Evolutionary conservation across 2,797 vertebrate species (phyloP).

Genomic region (Cichlasoma orientale): DNA sequence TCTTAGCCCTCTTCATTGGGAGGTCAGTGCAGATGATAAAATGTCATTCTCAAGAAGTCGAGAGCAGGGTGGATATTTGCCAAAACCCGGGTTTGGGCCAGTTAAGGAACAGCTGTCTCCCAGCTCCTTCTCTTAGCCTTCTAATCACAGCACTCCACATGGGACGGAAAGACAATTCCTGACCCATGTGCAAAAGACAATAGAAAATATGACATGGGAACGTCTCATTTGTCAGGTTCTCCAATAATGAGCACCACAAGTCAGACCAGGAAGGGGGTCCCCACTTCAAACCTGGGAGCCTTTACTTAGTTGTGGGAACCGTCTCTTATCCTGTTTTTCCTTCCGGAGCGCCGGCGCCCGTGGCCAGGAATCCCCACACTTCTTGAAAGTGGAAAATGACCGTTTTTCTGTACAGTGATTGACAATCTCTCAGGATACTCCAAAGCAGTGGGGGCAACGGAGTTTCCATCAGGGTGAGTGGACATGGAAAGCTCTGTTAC

Average conservation of each 20-base stretch:
- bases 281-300: constrained; percentile 37
- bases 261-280: constrained; percentile 62
- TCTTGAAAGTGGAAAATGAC: constrained; percentile 70
- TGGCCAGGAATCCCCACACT: constrained; percentile 52
- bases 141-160: constrained; percentile 38
- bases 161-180: constrained; percentile 67
- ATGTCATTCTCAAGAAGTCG: constrained; percentile 55
- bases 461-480: constrained; percentile 64
- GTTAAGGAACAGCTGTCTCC: constrained; percentile 59
- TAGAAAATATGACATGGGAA: constrained; percentile 74
- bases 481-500: constrained; percentile 51
- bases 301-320: constrained; percentile 37
- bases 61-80: constrained; percentile 41
- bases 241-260: constrained; percentile 68
- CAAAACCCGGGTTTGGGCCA: constrained; percentile 46
- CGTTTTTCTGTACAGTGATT: constrained; percentile 54
- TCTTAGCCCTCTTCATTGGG: constrained; percentile 2
- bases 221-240: constrained; percentile 78
- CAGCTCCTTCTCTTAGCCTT: constrained; percentile 29
- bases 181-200: constrained; percentile 70
- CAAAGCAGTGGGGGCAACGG: constrained; percentile 42
- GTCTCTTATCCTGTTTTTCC: constrained; percentile 70
- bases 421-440: constrained; percentile 28
- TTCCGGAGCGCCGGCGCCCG: constrained; percentile 44
- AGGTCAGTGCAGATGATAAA: constrained; percentile 36